Base-by-base conservation (phyloP, 2,113 vertebrate genomes). In the Oryzias celebensis region DNA sequence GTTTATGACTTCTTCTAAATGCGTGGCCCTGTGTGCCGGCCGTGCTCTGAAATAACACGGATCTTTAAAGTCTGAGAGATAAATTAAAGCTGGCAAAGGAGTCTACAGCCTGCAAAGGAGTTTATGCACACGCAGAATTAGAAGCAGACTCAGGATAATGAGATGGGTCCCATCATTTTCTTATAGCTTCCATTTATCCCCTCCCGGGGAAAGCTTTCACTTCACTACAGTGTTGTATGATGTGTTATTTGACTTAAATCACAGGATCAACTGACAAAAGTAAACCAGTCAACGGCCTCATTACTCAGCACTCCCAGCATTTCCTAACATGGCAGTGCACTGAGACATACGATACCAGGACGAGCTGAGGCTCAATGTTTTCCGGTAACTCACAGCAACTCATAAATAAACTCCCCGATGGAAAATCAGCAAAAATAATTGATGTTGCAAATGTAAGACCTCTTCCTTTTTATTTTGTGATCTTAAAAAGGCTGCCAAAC, bases 1-100 rank as follows among this genome's bases (percentile, higher is more conserved):
- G 75, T 84, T 88, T 84, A 83, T 74, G 60, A 58, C 45, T 65
- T 41, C 43, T 54, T 68, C 57, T 49, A 20, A 71, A 62, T 20
- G 62, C 62, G 77, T 18, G 67, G 58, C 31, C 49, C 49, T 14
- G 46, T 43, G 53, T 72, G 58, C 56, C 55, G 68, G 52, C 58
- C 7, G 7, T 7, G 24, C 14, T 66, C 54, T 15, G 14, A 63
- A 66, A 45, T 41, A 55, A 12, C 1, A 26, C 4, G 4, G 31
- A 56, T 70, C 7, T 22, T 50, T 31, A 53, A 56, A 65, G 56
- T 52, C 44, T 51, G 58, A 31, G 58, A 65, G 60, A 55, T 44
- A 64, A 54, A 68, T 47, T 59, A 51, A 65, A 5, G 2, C 17
- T 52, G 51, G 4, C 5, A 24, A 53, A 1, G 7, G 16, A 43